Percentiles rank a stretch among this genome's conserved stretches.
These are phyloP conservation scores for Vulpes lagopus DNA, from an alignment of 2,113 vertebrate genomes.

Conservation along the genomic window DNA sequence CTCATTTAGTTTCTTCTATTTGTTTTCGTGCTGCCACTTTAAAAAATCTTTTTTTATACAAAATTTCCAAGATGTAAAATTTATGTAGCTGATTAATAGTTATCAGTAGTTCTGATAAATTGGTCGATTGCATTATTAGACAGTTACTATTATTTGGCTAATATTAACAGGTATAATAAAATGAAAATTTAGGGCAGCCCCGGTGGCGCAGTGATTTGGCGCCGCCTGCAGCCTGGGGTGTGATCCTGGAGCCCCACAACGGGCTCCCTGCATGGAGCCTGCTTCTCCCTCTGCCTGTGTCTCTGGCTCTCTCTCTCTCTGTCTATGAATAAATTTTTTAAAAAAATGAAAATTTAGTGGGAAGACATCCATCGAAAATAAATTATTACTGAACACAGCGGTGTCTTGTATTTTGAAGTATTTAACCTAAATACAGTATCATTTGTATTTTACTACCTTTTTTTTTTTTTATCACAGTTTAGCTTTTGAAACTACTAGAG, in stretches of 20 bases:
- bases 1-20: slow-evolving; percentile 50
- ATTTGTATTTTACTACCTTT: slow-evolving; percentile 3
- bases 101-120: slow-evolving; percentile 56
- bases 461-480: no score
- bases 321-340: no score
- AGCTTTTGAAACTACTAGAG: slow-evolving; percentile 9
- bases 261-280: no score
- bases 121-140: slow-evolving; percentile 37
- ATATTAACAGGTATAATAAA: slow-evolving; percentile 37
- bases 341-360: slow-evolving; percentile 40
- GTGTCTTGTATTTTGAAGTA: slow-evolving; percentile 24
- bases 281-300: no score
- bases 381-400: neutral
- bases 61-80: neutral
- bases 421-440: slow-evolving; percentile 3
- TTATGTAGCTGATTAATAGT: slow-evolving; percentile 35
- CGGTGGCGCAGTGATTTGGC: no score
- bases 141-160: slow-evolving; percentile 55
- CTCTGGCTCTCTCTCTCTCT: no score
- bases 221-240: no score
- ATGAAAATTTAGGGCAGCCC: neutral
- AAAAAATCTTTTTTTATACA: slow-evolving; percentile 57
- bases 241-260: no score
- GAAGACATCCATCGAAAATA: slow-evolving; percentile 31
- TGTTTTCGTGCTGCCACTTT: slow-evolving; percentile 53